phyloP scores from a whole-genome alignment of 2,888 invertebrate genomes.

The Meloe dianella region DNA sequence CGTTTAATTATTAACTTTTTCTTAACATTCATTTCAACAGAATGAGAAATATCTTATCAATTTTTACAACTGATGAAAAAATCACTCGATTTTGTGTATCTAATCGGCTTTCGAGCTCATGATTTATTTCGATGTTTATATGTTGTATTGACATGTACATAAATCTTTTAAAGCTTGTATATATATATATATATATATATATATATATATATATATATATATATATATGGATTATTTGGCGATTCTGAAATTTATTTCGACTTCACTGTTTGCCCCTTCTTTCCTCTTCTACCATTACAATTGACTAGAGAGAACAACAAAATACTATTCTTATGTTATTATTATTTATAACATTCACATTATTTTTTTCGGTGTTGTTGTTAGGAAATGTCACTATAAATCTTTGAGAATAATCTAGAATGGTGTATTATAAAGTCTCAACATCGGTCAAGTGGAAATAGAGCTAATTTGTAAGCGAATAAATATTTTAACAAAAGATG shows the following conservation, averaged over 20 bases:
- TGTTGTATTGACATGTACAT: slow-evolving; percentile 45
- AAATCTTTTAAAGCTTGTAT: slow-evolving; percentile 45
- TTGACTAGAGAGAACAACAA: background rate
- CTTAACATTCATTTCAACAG: background rate
- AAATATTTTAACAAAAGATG: background rate
- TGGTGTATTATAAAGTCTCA: background rate
- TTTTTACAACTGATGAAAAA: slow-evolving; percentile 12
- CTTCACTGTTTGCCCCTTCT: background rate
- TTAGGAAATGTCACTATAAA: background rate
- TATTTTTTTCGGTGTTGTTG: background rate
- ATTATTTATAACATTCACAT: background rate
- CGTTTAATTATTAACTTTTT: background rate
- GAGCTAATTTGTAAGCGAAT: background rate
- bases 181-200: slow-evolving; percentile 38
- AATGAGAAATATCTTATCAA: slow-evolving; percentile 6
- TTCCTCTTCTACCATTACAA: background rate
- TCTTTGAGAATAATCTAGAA: background rate
- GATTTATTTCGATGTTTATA: slow-evolving; percentile 49
- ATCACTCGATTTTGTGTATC: slow-evolving; percentile 19
- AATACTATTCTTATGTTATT: background rate
- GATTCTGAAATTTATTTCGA: slow-evolving; percentile 24
- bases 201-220: background rate
- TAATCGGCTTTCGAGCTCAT: slow-evolving; percentile 46
- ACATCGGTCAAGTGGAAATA: background rate
- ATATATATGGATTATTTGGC: slow-evolving; percentile 37